Percentiles rank a stretch among this genome's conserved stretches.
Evolutionary conservation across 2,888 invertebrate genomes (phyloP).

Genomic region (Cantharis nigra): DNA sequence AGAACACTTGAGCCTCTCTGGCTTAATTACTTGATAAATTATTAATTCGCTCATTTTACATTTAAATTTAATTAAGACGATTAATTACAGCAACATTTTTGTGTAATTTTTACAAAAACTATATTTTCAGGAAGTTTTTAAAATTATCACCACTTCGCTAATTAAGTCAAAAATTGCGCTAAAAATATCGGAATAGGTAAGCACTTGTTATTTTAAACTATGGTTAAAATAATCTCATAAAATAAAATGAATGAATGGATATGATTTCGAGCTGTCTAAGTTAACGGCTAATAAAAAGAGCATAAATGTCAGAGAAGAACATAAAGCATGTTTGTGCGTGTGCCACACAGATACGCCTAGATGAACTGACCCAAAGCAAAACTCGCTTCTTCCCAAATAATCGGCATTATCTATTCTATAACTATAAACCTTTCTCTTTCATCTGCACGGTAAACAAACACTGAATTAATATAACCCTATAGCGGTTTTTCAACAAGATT

Average conservation of each 20-base stretch:
- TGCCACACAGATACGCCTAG: constrained; percentile 51
- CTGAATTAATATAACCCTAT: neutral
- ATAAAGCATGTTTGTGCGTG: constrained; percentile 53
- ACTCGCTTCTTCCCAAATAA: constrained; percentile 22
- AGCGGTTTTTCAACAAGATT: neutral
- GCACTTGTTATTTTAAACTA: constrained; percentile 8
- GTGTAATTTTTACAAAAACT: neutral
- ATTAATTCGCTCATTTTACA: neutral
- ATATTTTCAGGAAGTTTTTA: neutral
- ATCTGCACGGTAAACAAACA: neutral
- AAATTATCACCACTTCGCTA: neutral
- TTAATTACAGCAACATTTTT: neutral
- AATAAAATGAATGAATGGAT: constrained; percentile 31
- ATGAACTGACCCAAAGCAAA: constrained; percentile 31
- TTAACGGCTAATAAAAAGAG: constrained; percentile 54
- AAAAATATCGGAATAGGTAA: neutral
- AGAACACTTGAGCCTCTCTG: neutral
- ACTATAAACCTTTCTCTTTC: neutral
- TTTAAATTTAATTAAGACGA: neutral
- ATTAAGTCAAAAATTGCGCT: neutral
- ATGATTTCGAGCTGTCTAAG: constrained; percentile 43
- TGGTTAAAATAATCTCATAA: constrained; percentile 29
- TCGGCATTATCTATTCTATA: constrained; percentile 9
- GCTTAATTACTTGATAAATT: neutral
- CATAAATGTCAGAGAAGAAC: constrained; percentile 51